Base-by-base conservation (phyloP, 1,140 invertebrate species). In the Drosophila subobscura region DNA sequence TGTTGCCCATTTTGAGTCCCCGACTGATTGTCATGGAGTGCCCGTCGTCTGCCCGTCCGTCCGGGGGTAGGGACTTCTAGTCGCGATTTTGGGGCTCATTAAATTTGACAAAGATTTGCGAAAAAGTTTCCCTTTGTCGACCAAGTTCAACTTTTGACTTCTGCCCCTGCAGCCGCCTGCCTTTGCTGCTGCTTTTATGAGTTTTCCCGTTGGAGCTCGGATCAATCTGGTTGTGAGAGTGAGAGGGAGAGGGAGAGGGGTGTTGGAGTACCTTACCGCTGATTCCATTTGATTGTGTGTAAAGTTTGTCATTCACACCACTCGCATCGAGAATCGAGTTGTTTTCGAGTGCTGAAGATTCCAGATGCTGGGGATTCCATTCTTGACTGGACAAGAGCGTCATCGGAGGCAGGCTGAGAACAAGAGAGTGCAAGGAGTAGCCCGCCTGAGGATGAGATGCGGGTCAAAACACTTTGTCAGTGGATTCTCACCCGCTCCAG, bases 1-100 rank as follows among this genome's bases (percentile, higher is more conserved):
- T 86, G 68, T 67, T 85, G 77, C 59, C 77, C 72, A 68, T 63
- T 68, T 80, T 64, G 50, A 63, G 76, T 45, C 45, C 63, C 14
- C 47, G 51, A 16, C 47, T 58, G 56, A 68, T 61, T 76, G 67
- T 58, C 47, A 56, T 29, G 23, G 41, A 53, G 54, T 52, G 33
- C 3, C 33, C 16, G 29, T 2, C n/a, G 16, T 8, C 12, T 45
- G 44, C 46, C 14, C 25, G 23, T 27, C 16, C n/a, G 20, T 50
- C 25, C 14, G 16, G 10, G 29, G 45, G 14, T 14, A 8, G 50
- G 56, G n/a, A n/a, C n/a, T n/a, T 53, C 56, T 41, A 54, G 33
- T 57, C 42, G 49, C 77, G 54, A 85, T 86, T 86, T 86, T 77
- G 65, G 66, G 83, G 77, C 81, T 81, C 81, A 86, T 86, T 86